Conservation (phyloP, 2,888 invertebrate genomes). For the Epicampocera succincta region DNA sequence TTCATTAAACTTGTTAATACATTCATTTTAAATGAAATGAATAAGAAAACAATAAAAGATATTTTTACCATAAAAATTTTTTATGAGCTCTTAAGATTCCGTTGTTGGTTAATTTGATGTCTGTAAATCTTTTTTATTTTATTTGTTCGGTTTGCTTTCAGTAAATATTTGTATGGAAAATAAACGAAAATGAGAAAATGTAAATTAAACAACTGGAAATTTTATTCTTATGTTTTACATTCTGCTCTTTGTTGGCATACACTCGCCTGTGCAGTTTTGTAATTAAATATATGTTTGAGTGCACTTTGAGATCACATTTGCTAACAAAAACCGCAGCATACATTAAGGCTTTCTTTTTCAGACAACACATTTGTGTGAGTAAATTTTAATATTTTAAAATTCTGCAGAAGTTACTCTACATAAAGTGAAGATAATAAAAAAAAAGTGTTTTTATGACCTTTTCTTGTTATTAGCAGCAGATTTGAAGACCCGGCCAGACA, state of each 20-base stretch:
- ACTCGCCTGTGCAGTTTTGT: background rate
- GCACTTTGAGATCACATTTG: background rate
- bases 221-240: background rate
- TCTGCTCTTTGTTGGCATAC: background rate
- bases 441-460: background rate
- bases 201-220: slow-evolving; percentile 23
- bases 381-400: background rate
- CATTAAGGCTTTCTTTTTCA: background rate
- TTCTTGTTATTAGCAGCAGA: background rate
- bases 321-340: slow-evolving; percentile 5
- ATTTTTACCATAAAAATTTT: slow-evolving; percentile 16
- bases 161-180: slow-evolving; percentile 16
- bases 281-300: background rate
- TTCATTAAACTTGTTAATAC: too few relatives aligned
- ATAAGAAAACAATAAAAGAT: background rate
- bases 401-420: background rate
- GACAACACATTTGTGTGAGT: background rate
- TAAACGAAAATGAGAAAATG: slow-evolving; percentile 19
- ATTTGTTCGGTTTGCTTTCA: slow-evolving; percentile 1
- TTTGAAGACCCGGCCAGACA: background rate
- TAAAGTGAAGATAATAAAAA: background rate
- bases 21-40: too few relatives aligned
- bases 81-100: slow-evolving; percentile 5
- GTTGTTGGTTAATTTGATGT: slow-evolving; percentile 26
- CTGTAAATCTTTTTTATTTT: slow-evolving; percentile 14